These are phyloP conservation scores for Phylloscopus whistleri DNA, from an alignment of 2,113 vertebrate species.

Conservation along the genomic window DNA sequence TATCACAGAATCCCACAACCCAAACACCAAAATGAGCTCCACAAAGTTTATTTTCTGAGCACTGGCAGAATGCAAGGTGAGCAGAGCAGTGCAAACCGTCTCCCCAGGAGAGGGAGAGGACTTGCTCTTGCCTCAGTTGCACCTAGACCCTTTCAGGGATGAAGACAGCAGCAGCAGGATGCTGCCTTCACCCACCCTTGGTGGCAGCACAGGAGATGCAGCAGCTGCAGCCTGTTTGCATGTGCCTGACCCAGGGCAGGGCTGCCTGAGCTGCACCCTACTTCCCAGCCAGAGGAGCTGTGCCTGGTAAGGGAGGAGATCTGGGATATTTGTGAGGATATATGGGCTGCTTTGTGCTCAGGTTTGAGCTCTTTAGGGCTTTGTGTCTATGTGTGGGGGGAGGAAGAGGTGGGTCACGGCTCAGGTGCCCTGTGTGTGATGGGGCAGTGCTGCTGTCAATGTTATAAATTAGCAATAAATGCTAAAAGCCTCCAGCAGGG, in stretches of 20 bases:
- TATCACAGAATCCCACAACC: neutral
- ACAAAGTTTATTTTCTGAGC: neutral
- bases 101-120: neutral
- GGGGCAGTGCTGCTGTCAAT: neutral
- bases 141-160: neutral
- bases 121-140: neutral
- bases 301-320: neutral
- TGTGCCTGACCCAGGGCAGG: neutral
- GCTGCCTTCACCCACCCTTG: neutral
- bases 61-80: neutral
- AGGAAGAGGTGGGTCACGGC: neutral
- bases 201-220: neutral
- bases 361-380: neutral
- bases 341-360: neutral
- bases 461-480: neutral
- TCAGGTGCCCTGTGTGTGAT: neutral
- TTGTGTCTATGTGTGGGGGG: rapidly evolving
- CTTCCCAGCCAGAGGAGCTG: neutral
- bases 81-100: neutral
- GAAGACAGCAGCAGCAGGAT: neutral
- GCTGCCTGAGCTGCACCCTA: rapidly evolving
- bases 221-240: neutral
- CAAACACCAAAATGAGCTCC: neutral
- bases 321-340: rapidly evolving
- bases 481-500: neutral